phyloP scores from a whole-genome alignment of 2,888 invertebrate species.

The Julus scandinavius region DNA sequence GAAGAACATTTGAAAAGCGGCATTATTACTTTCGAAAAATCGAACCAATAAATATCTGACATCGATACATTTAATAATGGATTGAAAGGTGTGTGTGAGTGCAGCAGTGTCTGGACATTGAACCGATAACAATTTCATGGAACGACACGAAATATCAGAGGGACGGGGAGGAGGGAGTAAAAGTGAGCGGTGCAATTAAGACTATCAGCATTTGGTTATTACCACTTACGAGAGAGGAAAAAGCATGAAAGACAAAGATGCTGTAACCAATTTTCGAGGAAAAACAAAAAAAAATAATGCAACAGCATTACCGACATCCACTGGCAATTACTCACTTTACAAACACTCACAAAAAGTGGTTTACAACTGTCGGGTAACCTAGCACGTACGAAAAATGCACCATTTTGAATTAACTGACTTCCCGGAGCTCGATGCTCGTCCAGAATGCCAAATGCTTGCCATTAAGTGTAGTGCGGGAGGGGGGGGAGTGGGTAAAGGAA shows the following conservation, averaged over 20 bases:
- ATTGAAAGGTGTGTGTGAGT: neutral
- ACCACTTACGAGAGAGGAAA: neutral
- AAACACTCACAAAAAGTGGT: neutral
- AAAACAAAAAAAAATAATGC: neutral
- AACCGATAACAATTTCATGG: neutral
- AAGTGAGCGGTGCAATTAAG: neutral
- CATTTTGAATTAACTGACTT: neutral
- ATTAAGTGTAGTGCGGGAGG: neutral
- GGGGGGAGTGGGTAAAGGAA: neutral
- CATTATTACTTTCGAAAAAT: neutral
- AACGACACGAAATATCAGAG: neutral
- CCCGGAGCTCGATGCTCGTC: neutral
- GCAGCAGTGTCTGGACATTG: neutral
- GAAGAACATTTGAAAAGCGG: neutral
- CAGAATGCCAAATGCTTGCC: neutral
- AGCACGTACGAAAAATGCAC: neutral
- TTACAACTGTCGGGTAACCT: neutral
- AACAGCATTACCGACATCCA: neutral
- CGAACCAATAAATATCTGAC: conserved; percentile 2
- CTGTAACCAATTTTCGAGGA: neutral
- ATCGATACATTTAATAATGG: conserved; percentile 7
- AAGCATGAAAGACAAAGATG: neutral
- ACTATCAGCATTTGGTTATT: conserved; percentile 12
- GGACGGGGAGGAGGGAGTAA: neutral
- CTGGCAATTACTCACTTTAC: conserved; percentile 21